Evolutionary conservation across 2,113 vertebrate genomes (phyloP).

Genomic region (Promerops cafer): DNA sequence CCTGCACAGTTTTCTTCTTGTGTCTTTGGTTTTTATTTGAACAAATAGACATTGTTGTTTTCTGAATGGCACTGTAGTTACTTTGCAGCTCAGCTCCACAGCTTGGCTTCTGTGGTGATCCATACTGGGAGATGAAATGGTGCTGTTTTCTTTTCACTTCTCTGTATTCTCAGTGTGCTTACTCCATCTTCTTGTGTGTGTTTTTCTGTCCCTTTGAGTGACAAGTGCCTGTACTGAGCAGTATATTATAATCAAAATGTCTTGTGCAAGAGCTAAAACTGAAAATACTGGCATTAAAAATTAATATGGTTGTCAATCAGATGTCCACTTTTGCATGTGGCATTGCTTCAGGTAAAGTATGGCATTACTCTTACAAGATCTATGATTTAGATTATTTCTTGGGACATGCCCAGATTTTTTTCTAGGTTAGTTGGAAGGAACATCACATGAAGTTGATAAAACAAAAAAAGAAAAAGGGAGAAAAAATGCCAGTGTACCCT

Average conservation of each 20-base stretch:
- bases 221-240: conserved; percentile 33
- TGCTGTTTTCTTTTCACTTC: neutral
- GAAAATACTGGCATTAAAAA: conserved; percentile 29
- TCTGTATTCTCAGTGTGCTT: neutral
- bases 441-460: neutral
- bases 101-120: neutral
- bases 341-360: conserved; percentile 28
- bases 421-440: neutral
- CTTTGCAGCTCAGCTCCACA: neutral
- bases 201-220: conserved; percentile 43
- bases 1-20: neutral
- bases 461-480: neutral
- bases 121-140: neutral
- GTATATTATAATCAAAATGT: conserved; percentile 36
- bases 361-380: conserved; percentile 17
- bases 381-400: conserved; percentile 23
- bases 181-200: conserved; percentile 13
- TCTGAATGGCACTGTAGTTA: neutral
- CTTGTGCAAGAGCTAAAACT: neutral
- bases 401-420: neutral
- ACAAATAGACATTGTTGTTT: neutral
- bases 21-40: neutral
- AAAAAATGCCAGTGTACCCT: neutral
- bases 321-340: conserved; percentile 52
- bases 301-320: conserved; percentile 48